phyloP scores from a whole-genome alignment of 35 echinoderm and acorn worm species.

The Anneissia japonica region DNA sequence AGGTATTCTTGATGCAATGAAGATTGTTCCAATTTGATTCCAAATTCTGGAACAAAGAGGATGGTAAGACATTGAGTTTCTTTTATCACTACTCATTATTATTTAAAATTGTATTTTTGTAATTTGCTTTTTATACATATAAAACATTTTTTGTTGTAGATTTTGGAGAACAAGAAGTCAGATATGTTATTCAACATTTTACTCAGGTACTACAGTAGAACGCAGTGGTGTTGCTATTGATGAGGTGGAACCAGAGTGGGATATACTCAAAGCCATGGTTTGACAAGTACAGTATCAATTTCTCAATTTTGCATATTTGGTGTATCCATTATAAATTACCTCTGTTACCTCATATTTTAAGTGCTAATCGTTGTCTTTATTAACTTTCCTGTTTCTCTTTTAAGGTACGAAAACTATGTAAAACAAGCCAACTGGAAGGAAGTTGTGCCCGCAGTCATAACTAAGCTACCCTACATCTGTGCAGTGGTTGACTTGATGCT shows the following conservation, averaged over 20 bases:
- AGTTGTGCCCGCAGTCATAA: background rate
- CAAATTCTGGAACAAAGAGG: background rate
- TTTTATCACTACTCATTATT: too few relatives aligned
- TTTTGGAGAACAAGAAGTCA: too few relatives aligned
- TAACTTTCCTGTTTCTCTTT: background rate
- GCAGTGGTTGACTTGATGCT: constrained; percentile 20
- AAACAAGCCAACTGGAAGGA: constrained; percentile 8
- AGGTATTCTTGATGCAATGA: background rate
- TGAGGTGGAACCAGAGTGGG: constrained; percentile 19
- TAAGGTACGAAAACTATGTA: constrained; percentile 1
- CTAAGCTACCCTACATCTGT: constrained; percentile 8
- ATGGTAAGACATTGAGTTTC: too few relatives aligned
- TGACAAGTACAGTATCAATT: background rate
- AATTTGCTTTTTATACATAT: too few relatives aligned
- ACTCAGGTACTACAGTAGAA: background rate
- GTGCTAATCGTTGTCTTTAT: too few relatives aligned
- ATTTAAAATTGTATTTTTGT: too few relatives aligned
- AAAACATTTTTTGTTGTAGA: too few relatives aligned
- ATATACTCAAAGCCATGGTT: constrained; percentile 6
- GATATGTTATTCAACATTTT: too few relatives aligned
- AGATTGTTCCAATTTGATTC: background rate
- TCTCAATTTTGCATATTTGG: background rate
- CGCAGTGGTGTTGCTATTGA: background rate
- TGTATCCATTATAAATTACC: background rate
- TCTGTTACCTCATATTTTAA: background rate